A percentile compares a stretch with the other conserved stretches of the same genome.
Evolutionary conservation across 2,797 vertebrate genomes (phyloP).

Genomic region (Calcarius lapponicus): DNA sequence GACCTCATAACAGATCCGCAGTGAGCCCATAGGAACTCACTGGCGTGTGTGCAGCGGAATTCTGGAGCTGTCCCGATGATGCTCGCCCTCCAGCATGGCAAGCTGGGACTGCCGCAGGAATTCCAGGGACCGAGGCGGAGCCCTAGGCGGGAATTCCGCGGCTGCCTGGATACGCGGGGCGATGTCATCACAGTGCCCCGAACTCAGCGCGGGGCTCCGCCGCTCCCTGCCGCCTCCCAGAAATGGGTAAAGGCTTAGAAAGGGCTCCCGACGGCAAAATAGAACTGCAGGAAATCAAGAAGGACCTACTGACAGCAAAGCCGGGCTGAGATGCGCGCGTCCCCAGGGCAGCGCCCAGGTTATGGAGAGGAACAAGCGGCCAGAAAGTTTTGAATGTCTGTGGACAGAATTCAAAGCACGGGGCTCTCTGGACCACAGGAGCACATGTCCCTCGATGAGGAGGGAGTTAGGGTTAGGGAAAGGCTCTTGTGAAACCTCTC

Average conservation of each 20-base stretch:
- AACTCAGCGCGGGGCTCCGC: neutral
- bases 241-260: rapidly evolving
- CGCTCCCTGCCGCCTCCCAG: neutral
- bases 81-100: neutral
- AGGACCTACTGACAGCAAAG: rapidly evolving
- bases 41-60: rapidly evolving
- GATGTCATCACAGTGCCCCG: too few species aligned
- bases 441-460: neutral
- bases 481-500: neutral
- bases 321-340: too few species aligned
- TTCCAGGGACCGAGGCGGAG: rapidly evolving
- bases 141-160: rapidly evolving
- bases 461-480: neutral
- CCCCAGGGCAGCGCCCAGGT: neutral
- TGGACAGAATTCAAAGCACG: neutral
- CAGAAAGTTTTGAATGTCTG: neutral
- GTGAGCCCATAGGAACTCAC: neutral
- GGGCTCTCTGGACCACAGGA: neutral
- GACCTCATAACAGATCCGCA: rapidly evolving
- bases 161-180: rapidly evolving
- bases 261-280: neutral
- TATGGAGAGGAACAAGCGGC: neutral
- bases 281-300: rapidly evolving
- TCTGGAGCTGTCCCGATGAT: rapidly evolving
- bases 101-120: too few species aligned